Conservation (phyloP, 2,113 vertebrate genomes). For the Gopherus flavomarginatus region DNA sequence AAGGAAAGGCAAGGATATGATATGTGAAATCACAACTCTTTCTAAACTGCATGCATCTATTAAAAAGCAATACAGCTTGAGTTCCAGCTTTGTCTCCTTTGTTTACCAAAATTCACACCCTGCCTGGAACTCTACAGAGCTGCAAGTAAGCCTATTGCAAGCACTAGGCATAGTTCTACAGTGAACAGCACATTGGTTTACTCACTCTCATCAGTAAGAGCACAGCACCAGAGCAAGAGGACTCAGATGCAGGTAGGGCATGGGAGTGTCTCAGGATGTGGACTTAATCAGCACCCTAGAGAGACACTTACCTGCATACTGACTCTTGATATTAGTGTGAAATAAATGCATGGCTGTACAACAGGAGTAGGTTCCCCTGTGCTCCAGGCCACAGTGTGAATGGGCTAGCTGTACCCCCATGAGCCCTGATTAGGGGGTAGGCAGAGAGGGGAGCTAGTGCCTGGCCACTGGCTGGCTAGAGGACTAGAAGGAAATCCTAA, state of each 20-base stretch:
- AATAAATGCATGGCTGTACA: neutral
- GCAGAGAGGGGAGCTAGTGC: neutral
- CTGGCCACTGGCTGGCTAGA: neutral
- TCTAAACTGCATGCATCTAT: conserved; percentile 13
- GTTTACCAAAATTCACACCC: neutral
- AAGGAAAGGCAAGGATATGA: neutral
- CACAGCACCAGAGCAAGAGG: neutral
- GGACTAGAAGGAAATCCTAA: neutral
- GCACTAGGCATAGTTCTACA: neutral
- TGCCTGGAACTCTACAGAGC: neutral
- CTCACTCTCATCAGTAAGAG: neutral
- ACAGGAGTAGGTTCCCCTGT: neutral
- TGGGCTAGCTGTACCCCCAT: neutral
- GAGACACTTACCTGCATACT: neutral
- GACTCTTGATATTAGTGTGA: neutral
- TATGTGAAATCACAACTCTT: neutral
- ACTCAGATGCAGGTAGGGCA: neutral
- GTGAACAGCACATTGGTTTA: neutral
- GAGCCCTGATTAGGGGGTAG: neutral
- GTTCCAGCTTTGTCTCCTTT: neutral
- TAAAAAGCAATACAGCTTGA: conserved; percentile 6
- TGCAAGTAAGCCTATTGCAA: neutral
- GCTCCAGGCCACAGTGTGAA: neutral
- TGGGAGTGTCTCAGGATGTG: neutral
- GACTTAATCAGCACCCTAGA: neutral